Evolutionary conservation across 2,113 vertebrate species (phyloP).

Genomic region (Macquaria ambigua): DNA sequence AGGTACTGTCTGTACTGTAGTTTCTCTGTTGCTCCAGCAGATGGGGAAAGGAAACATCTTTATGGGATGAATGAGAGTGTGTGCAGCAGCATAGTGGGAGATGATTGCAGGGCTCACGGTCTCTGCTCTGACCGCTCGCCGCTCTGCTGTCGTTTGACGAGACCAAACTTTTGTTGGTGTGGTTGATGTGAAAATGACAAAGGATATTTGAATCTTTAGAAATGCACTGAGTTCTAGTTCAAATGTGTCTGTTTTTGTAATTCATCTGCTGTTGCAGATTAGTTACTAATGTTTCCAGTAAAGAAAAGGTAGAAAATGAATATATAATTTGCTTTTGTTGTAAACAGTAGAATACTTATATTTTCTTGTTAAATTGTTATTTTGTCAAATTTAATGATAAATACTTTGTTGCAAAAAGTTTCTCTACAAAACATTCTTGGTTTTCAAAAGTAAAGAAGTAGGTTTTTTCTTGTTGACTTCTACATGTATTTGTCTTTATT

Average conservation of each 20-base stretch:
- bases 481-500: background rate
- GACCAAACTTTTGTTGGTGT: background rate
- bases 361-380: background rate
- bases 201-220: background rate
- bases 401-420: background rate
- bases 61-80: constrained; percentile 31
- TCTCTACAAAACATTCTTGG: background rate
- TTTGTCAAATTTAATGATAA: background rate
- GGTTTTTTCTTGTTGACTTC: background rate
- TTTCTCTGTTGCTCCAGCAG: constrained; percentile 76
- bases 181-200: background rate
- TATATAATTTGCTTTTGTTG: background rate
- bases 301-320: background rate
- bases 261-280: background rate
- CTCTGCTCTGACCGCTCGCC: background rate
- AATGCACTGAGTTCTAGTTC: background rate
- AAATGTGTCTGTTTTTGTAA: background rate
- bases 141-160: background rate
- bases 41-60: constrained; percentile 79
- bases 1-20: constrained; percentile 47
- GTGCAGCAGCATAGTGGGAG: constrained; percentile 12
- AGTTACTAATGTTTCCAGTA: background rate
- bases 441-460: background rate
- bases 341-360: background rate
- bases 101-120: background rate